phyloP scores from a whole-genome alignment of 2,888 invertebrate genomes.

The Miltochrista miniata region DNA sequence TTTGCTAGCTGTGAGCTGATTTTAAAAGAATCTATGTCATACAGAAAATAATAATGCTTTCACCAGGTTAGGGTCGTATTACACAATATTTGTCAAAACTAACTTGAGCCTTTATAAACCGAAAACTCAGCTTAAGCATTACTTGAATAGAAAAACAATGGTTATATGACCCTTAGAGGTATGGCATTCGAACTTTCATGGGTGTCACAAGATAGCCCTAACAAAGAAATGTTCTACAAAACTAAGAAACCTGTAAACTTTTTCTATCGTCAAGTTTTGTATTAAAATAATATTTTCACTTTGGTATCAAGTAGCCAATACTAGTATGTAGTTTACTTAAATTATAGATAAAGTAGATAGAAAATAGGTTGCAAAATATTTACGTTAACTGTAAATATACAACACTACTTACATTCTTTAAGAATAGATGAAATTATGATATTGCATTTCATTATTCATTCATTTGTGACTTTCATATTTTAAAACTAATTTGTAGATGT shows the following conservation, averaged over 20 bases:
- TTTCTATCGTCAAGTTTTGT: conserved; percentile 3
- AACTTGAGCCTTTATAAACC: no score
- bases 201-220: background rate
- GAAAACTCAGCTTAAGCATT: no score
- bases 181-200: no score
- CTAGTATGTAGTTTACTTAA: conserved; percentile 27
- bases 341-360: conserved; percentile 40
- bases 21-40: no score
- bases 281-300: conserved; percentile 18
- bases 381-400: conserved; percentile 50
- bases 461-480: conserved; percentile 30
- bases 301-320: conserved; percentile 27
- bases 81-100: no score
- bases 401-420: conserved; percentile 20
- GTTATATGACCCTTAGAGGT: no score
- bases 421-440: conserved; percentile 19
- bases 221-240: no score
- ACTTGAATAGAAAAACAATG: no score
- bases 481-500: no score
- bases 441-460: conserved; percentile 44
- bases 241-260: background rate
- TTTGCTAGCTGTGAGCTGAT: background rate
- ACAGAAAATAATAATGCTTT: background rate
- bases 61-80: no score
- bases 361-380: conserved; percentile 49